Conservation (phyloP, 1,140 invertebrate species). For the Armadillidium nasatum region DNA sequence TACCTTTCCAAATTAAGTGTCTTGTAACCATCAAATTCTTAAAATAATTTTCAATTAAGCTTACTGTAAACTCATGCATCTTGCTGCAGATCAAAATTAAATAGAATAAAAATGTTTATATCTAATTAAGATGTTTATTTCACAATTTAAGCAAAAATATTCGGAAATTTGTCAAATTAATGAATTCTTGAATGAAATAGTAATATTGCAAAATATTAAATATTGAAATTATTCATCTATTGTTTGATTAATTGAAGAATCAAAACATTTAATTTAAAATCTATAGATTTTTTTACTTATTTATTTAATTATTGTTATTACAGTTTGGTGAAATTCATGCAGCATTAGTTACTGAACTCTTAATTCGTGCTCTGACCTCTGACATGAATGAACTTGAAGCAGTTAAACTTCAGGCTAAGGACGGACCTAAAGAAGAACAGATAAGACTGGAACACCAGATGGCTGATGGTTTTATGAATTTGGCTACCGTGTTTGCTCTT, state of each 20-base stretch:
- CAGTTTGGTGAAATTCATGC: constrained; percentile 60
- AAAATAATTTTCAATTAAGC: too few relatives aligned
- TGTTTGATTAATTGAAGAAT: neutral
- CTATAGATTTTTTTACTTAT: neutral
- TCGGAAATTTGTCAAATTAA: neutral
- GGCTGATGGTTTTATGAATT: constrained; percentile 56
- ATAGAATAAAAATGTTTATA: too few relatives aligned
- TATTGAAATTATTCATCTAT: neutral
- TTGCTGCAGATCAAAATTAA: too few relatives aligned
- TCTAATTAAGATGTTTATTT: too few relatives aligned
- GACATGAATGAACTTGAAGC: constrained; percentile 71
- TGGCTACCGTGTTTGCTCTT: constrained; percentile 56
- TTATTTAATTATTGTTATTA: constrained; percentile 50
- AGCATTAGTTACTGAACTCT: constrained; percentile 64
- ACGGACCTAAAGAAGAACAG: constrained; percentile 46
- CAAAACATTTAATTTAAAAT: neutral
- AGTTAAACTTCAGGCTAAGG: constrained; percentile 58
- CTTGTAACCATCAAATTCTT: too few relatives aligned
- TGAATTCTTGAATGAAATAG: neutral
- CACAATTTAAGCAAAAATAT: too few relatives aligned
- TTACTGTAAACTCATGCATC: too few relatives aligned
- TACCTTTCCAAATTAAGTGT: too few relatives aligned
- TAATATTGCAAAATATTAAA: neutral
- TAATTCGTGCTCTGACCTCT: constrained; percentile 65
- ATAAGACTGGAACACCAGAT: constrained; percentile 54